These are phyloP conservation scores for Argyra leucocephala DNA, from an alignment of 2,888 invertebrate genomes.

Conservation along the genomic window DNA sequence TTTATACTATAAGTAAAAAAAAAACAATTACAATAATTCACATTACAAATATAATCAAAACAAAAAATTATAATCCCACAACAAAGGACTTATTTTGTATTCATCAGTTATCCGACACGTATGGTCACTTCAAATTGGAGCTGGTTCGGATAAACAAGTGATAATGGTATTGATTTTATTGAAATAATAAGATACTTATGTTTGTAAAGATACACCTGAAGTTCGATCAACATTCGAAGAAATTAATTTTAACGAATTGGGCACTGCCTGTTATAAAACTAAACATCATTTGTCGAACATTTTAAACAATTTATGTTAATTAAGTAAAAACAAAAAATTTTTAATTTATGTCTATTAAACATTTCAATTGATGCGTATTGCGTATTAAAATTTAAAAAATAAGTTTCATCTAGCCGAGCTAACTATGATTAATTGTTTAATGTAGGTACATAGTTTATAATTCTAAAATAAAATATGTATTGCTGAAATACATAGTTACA, in stretches of 20 bases:
- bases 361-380: too few relatives aligned
- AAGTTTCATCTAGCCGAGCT: too few relatives aligned
- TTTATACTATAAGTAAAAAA: neutral
- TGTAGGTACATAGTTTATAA: too few relatives aligned
- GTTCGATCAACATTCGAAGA: conserved; percentile 82
- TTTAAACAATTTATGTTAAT: too few relatives aligned
- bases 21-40: too few relatives aligned
- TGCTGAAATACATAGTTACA: too few relatives aligned
- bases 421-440: too few relatives aligned
- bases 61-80: conserved; percentile 41
- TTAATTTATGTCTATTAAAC: too few relatives aligned
- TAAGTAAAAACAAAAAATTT: too few relatives aligned
- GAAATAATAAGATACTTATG: conserved; percentile 64
- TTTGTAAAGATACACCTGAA: conserved; percentile 92
- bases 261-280: conserved; percentile 85
- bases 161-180: conserved; percentile 43
- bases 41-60: neutral
- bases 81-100: conserved; percentile 87
- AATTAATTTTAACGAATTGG: conserved; percentile 68
- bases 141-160: conserved; percentile 43
- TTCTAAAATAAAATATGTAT: too few relatives aligned
- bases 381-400: too few relatives aligned
- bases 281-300: conserved; percentile 83
- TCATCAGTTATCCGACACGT: conserved; percentile 92
- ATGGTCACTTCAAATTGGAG: conserved; percentile 87